Percentiles rank a stretch among this genome's conserved stretches.
Conservation (phyloP, 2,888 invertebrate genomes). For the Trachelus troglodyta region DNA sequence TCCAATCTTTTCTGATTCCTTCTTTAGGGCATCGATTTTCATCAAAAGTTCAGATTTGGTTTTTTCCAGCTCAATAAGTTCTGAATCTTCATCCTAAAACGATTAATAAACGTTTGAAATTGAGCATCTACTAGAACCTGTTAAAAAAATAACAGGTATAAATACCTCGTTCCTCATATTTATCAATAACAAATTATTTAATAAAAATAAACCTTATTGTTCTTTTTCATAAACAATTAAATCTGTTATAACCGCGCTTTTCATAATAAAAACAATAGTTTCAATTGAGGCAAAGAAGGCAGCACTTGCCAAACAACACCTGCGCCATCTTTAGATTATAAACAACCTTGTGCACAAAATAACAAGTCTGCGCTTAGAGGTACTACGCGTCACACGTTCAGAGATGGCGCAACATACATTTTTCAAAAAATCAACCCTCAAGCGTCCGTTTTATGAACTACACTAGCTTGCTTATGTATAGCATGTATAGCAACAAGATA, state of each 20-base stretch:
- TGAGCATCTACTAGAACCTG: background rate
- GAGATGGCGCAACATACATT: background rate
- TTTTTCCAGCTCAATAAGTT: background rate
- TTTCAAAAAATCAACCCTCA: background rate
- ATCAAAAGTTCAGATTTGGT: background rate
- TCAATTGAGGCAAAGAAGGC: background rate
- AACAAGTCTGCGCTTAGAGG: background rate
- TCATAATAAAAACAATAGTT: background rate
- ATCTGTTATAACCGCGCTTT: background rate
- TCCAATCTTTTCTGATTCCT: background rate
- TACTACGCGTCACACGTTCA: background rate
- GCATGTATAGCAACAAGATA: background rate
- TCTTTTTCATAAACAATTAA: background rate
- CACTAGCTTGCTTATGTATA: background rate
- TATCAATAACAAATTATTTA: background rate
- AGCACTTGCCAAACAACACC: background rate
- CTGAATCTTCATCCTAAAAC: background rate
- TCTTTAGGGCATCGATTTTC: background rate
- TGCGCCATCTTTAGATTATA: background rate
- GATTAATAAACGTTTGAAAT: background rate
- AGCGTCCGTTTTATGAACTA: background rate
- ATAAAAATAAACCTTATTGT: background rate
- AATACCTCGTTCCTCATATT: background rate
- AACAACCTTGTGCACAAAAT: background rate
- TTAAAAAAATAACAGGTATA: background rate